phyloP scores from a whole-genome alignment of 2,797 vertebrate genomes.

The Melanitta fusca region DNA sequence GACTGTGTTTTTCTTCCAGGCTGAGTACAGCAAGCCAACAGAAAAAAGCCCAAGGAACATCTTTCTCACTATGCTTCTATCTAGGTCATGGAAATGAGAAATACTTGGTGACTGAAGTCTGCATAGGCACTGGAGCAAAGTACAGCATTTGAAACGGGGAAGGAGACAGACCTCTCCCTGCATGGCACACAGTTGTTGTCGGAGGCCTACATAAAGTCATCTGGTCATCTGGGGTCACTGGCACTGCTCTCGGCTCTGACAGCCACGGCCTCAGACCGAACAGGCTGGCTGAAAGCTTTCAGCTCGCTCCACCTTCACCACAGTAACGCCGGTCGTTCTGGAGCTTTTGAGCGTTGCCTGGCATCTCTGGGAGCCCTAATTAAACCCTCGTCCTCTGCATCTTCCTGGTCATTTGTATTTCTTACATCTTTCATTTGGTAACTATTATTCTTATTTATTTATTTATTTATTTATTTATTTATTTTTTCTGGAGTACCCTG shows the following conservation, averaged over 20 bases:
- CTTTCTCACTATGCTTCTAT: slow-evolving; percentile 64
- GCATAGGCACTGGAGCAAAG: slow-evolving; percentile 2
- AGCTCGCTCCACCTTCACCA: not conserved
- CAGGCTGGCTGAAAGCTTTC: not conserved
- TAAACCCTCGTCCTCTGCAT: slow-evolving; percentile 55
- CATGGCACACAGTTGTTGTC: not conserved
- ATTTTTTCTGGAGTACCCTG: not conserved
- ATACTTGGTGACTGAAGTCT: slow-evolving; percentile 60
- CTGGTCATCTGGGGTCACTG: slow-evolving; percentile 25
- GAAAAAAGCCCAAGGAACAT: slow-evolving; percentile 56
- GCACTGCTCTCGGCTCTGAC: slow-evolving; percentile 19
- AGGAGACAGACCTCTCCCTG: not conserved
- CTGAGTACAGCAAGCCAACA: slow-evolving; percentile 48
- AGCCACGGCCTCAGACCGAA: slow-evolving; percentile 1
- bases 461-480: too few relatives aligned
- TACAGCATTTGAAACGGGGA: not conserved
- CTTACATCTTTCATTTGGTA: slow-evolving; percentile 9
- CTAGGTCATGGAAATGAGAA: slow-evolving; percentile 73
- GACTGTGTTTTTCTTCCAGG: slow-evolving; percentile 55
- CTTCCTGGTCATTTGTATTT: slow-evolving; percentile 19
- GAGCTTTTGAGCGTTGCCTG: not conserved
- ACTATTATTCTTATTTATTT: not conserved
- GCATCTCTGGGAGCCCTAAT: slow-evolving; percentile 46
- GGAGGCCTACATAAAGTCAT: slow-evolving; percentile 32
- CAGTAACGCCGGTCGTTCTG: not conserved